Conservation (phyloP, 2,797 vertebrate species). For the Heteromormyrus szaboi region DNA sequence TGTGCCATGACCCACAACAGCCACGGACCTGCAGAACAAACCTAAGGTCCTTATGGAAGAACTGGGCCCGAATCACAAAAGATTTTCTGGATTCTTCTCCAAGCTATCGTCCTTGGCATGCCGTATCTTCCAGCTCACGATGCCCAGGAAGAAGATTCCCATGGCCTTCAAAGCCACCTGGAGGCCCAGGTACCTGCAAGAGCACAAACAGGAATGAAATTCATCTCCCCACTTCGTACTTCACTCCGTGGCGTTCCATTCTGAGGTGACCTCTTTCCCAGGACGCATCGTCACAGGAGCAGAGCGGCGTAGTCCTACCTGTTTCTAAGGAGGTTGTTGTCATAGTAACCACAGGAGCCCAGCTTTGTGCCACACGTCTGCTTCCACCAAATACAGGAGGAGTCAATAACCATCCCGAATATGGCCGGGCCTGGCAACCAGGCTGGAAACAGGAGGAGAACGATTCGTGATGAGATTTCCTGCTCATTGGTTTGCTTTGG, state of each 20-base stretch:
- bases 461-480: not conserved
- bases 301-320: slow-evolving; percentile 59
- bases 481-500: not conserved
- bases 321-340: slow-evolving; percentile 77
- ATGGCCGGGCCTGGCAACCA: slow-evolving; percentile 84
- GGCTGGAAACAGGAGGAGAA: slow-evolving; percentile 52
- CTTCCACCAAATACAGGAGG: slow-evolving; percentile 81
- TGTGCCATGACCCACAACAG: not conserved
- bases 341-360: slow-evolving; percentile 81
- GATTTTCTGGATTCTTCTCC: slow-evolving; percentile 60
- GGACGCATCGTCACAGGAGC: not conserved
- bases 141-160: slow-evolving; percentile 68
- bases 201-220: slow-evolving; percentile 11
- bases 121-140: slow-evolving; percentile 79
- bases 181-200: slow-evolving; percentile 80
- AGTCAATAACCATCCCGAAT: slow-evolving; percentile 83
- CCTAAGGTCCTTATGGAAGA: not conserved
- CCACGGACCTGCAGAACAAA: not conserved
- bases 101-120: slow-evolving; percentile 79
- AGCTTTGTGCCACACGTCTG: slow-evolving; percentile 59
- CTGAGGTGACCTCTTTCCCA: not conserved
- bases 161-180: slow-evolving; percentile 81
- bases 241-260: not conserved
- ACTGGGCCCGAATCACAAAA: slow-evolving; percentile 31
- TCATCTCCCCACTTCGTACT: not conserved